These are phyloP conservation scores for Pitta sordida DNA, from an alignment of 2,113 vertebrate species.

Conservation along the genomic window DNA sequence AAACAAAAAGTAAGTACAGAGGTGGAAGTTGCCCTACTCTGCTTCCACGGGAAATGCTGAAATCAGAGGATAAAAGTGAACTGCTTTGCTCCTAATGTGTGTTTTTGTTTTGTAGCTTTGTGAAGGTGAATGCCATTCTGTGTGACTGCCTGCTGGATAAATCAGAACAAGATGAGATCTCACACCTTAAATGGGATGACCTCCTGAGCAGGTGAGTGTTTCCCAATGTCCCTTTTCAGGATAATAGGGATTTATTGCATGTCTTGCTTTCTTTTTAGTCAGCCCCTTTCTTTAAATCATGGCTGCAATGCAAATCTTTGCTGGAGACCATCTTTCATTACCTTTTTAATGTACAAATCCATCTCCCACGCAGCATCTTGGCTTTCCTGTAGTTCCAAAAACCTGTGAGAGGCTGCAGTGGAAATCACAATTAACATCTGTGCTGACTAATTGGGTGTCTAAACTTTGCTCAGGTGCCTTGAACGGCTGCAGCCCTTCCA, in stretches of 20 bases:
- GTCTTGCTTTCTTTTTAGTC: not conserved
- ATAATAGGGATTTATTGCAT: not conserved
- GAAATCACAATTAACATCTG: not conserved
- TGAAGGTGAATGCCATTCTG: constrained; percentile 84
- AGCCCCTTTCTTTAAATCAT: not conserved
- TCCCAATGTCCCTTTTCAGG: not conserved
- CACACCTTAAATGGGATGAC: constrained; percentile 87
- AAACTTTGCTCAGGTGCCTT: constrained; percentile 77
- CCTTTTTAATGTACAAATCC: not conserved
- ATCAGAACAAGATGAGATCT: constrained; percentile 82
- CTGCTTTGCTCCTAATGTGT: not conserved
- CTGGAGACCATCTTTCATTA: not conserved
- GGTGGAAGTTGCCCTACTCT: not conserved
- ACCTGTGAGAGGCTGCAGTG: not conserved
- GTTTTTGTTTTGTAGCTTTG: constrained; percentile 74
- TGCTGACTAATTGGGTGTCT: not conserved
- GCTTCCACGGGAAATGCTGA: not conserved
- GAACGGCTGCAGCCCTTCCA: constrained; percentile 84
- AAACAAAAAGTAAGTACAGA: constrained; percentile 90
- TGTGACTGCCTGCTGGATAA: constrained; percentile 93
- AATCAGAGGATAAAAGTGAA: not conserved
- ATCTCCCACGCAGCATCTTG: not conserved
- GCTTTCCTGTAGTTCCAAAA: not conserved
- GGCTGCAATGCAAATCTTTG: not conserved
- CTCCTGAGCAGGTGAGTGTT: constrained; percentile 85